Percentiles rank a stretch among this genome's conserved stretches.
These are phyloP conservation scores for Bufo gargarizans DNA, from an alignment of 2,113 vertebrate genomes.

Conservation along the genomic window DNA sequence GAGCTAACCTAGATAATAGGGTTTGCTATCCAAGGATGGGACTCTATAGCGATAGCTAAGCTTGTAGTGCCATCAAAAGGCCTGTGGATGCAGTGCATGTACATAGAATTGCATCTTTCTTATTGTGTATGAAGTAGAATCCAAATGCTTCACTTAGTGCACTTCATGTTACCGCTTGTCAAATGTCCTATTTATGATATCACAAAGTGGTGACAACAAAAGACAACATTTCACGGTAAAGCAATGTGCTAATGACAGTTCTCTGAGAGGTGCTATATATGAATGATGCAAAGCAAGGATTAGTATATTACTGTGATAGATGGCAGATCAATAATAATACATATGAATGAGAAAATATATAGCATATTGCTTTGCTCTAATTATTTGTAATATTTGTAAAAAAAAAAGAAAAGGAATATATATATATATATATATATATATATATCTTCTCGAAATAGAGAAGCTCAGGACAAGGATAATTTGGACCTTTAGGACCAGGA, in stretches of 20 bases:
- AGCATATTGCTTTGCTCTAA: not conserved
- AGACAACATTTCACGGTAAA: constrained; percentile 23
- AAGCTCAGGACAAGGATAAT: no score
- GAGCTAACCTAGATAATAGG: constrained; percentile 85
- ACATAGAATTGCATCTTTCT: not conserved
- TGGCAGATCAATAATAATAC: not conserved
- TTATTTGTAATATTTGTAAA: not conserved
- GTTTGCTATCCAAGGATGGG: constrained; percentile 69
- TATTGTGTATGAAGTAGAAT: constrained; percentile 18
- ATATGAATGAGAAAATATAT: not conserved
- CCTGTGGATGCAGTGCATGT: constrained; percentile 41
- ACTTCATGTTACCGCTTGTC: not conserved
- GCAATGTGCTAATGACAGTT: constrained; percentile 30
- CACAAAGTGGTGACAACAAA: constrained; percentile 11
- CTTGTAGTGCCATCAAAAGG: constrained; percentile 78
- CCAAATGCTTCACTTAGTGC: not conserved
- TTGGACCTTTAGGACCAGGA: no score
- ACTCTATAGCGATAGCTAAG: constrained; percentile 62
- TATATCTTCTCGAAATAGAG: no score
- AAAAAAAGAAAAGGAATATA: not conserved
- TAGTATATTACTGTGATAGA: not conserved
- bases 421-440: no score
- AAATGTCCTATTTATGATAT: constrained; percentile 20
- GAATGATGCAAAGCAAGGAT: not conserved
- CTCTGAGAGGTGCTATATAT: constrained; percentile 1